phyloP scores from a whole-genome alignment of 2,113 vertebrate species.

The Sinocyclocheilus rhinocerous region DNA sequence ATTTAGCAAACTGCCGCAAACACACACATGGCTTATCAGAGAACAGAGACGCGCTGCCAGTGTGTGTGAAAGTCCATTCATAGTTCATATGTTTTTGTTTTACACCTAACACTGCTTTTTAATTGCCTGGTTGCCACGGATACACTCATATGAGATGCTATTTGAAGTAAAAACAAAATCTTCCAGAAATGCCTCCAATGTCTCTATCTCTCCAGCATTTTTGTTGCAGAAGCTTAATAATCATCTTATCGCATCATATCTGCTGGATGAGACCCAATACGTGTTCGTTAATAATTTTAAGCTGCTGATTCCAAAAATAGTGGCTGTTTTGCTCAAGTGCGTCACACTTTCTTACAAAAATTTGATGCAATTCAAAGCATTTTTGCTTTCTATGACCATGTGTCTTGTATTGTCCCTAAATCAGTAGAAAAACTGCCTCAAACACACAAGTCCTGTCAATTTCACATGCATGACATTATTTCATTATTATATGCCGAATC shows the following conservation, averaged over 20 bases:
- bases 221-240: neutral
- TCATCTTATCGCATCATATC: neutral
- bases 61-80: neutral
- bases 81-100: neutral
- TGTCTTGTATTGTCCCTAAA: neutral
- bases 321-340: too few species aligned
- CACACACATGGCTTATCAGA: neutral
- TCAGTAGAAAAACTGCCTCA: too few species aligned
- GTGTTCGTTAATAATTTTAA: neutral
- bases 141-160: too few species aligned
- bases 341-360: too few species aligned
- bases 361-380: too few species aligned
- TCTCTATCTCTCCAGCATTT: neutral
- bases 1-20: slow-evolving; percentile 5
- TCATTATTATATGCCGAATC: too few species aligned
- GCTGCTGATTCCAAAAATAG: too few species aligned
- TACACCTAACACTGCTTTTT: neutral
- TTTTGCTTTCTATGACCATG: too few species aligned
- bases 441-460: too few species aligned
- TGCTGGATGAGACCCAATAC: neutral
- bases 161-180: neutral
- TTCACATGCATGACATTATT: too few species aligned
- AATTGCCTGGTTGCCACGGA: neutral
- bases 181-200: neutral
- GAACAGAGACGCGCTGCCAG: neutral